Evolutionary conservation across 2,113 vertebrate species (phyloP).

Genomic region (Carlito syrichta): DNA sequence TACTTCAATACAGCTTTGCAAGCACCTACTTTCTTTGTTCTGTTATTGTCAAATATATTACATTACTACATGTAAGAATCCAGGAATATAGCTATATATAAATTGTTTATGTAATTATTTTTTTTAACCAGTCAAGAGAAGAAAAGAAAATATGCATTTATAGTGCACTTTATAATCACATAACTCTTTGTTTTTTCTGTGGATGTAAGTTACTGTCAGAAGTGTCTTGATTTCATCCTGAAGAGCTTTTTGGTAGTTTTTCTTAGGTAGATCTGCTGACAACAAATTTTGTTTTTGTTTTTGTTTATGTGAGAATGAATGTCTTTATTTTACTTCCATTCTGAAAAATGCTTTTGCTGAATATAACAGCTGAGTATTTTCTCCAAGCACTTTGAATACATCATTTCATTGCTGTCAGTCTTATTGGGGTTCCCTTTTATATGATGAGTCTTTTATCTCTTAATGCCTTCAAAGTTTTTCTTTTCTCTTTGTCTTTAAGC

Average conservation of each 20-base stretch:
- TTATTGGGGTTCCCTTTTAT: background rate
- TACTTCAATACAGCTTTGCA: background rate
- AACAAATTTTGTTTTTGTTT: background rate
- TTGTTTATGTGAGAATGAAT: background rate
- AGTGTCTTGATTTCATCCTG: background rate
- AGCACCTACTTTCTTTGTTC: background rate
- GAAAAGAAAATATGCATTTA: background rate
- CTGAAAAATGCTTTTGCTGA: background rate
- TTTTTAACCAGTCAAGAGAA: background rate
- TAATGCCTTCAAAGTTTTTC: background rate
- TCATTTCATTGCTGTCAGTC: background rate
- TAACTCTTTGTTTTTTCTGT: background rate
- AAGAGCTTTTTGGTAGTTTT: background rate
- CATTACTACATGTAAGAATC: background rate
- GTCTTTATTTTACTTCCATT: background rate
- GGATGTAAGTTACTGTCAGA: background rate
- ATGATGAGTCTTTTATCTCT: background rate
- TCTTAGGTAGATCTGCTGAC: background rate
- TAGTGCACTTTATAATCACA: background rate
- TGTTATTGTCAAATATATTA: background rate
- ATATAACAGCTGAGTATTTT: background rate
- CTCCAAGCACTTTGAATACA: background rate
- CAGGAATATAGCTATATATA: background rate
- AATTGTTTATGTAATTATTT: background rate
- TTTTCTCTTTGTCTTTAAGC: background rate